A percentile compares a stretch with the other conserved stretches of the same genome.
Conservation (phyloP, 2,888 invertebrate genomes). For the Rotaria macrura region DNA sequence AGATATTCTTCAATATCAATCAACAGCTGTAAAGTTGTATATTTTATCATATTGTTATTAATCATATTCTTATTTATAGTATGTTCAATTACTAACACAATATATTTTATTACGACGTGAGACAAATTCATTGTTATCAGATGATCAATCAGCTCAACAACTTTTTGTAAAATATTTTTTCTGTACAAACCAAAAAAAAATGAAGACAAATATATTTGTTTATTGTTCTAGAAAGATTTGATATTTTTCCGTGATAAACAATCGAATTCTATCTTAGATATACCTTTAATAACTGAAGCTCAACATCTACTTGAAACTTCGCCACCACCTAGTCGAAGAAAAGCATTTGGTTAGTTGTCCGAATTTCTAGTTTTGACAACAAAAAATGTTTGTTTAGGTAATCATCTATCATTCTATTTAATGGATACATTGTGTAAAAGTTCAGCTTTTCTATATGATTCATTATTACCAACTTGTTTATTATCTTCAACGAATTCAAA, state of each 20-base stretch:
- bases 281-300: neutral
- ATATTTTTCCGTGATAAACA: neutral
- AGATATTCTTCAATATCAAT: neutral
- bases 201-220: no score
- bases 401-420: neutral
- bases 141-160: neutral
- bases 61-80: neutral
- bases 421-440: constrained; percentile 2
- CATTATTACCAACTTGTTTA: constrained; percentile 4
- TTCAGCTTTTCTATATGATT: neutral
- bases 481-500: neutral
- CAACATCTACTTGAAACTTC: neutral
- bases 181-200: no score
- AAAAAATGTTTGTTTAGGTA: neutral
- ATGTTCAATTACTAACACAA: constrained; percentile 19
- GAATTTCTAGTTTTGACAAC: no score
- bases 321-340: neutral
- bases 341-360: neutral
- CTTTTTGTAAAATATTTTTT: neutral
- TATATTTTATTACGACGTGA: neutral
- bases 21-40: neutral
- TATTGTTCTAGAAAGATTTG: neutral
- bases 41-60: neutral
- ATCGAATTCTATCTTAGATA: neutral
- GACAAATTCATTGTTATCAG: neutral